Evolutionary conservation across 1,140 invertebrate genomes (phyloP).

Genomic region (Chymomyza costata): DNA sequence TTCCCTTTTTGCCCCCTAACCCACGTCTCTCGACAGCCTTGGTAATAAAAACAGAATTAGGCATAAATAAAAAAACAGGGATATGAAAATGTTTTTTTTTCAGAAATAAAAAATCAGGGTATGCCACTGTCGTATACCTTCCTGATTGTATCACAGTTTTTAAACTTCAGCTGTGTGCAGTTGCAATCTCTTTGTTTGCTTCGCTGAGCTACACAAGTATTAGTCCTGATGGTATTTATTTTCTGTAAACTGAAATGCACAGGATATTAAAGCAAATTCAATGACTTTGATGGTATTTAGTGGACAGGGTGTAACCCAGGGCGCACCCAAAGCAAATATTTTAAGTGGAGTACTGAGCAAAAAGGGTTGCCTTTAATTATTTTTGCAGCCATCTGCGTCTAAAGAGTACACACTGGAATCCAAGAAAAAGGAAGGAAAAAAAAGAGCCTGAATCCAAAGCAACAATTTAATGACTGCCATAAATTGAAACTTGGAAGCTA

Average conservation of each 20-base stretch:
- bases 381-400: constrained; percentile 25
- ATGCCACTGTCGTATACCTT: too few relatives aligned
- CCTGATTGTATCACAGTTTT: too few relatives aligned
- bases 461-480: constrained; percentile 32
- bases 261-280: constrained; percentile 48
- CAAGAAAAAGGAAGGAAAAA: constrained; percentile 3
- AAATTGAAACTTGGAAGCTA: too few relatives aligned
- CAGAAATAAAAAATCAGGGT: too few relatives aligned
- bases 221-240: constrained; percentile 44
- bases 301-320: constrained; percentile 4
- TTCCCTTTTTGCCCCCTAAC: too few relatives aligned
- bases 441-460: constrained; percentile 6
- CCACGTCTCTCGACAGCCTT: too few relatives aligned
- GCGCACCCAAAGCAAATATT: constrained; percentile 33
- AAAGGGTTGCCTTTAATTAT: constrained; percentile 45
- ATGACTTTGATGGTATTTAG: constrained; percentile 42
- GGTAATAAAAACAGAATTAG: too few relatives aligned
- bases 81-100: too few relatives aligned
- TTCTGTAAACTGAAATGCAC: constrained; percentile 30
- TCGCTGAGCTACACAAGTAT: not conserved
- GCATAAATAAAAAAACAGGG: too few relatives aligned
- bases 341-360: constrained; percentile 27
- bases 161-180: too few relatives aligned
- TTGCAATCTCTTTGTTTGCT: not conserved
- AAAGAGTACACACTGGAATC: not conserved